Percentiles rank a stretch among this genome's conserved stretches.
Evolutionary conservation across 2,888 invertebrate species (phyloP).

Genomic region (Nomada fabriciana): DNA sequence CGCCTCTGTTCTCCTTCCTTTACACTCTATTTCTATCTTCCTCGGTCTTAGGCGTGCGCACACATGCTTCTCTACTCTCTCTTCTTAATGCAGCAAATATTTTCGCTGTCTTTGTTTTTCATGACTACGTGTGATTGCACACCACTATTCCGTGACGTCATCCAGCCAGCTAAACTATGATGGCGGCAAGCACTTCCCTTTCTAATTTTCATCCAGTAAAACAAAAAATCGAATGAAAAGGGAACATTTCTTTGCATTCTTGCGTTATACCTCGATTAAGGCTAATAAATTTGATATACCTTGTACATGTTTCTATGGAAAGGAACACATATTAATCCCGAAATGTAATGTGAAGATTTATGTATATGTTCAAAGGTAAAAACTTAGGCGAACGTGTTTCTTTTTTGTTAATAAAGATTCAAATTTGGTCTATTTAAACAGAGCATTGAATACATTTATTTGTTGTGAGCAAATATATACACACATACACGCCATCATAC

Average conservation of each 20-base stretch:
- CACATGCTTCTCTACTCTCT: conserved; percentile 46
- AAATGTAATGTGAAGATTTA: neutral
- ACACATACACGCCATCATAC: too few relatives aligned
- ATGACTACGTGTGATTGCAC: conserved; percentile 47
- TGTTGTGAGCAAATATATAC: conserved; percentile 56
- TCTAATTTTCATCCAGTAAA: conserved; percentile 23
- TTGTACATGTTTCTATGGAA: neutral
- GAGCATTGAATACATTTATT: conserved; percentile 27
- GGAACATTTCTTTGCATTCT: neutral
- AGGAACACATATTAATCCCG: neutral
- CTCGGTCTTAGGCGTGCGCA: conserved; percentile 57
- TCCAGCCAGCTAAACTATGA: conserved; percentile 65
- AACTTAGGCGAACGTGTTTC: neutral
- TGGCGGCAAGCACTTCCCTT: conserved; percentile 61
- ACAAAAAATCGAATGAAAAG: conserved; percentile 1
- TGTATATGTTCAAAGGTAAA: neutral
- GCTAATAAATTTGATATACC: neutral
- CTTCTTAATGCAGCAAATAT: conserved; percentile 44
- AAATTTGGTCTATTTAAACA: conserved; percentile 1
- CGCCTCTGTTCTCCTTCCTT: conserved; percentile 57
- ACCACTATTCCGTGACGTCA: conserved; percentile 69
- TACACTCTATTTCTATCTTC: conserved; percentile 47
- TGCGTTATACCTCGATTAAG: neutral
- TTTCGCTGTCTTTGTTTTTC: conserved; percentile 53
- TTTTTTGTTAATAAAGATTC: conserved; percentile 17